phyloP scores from a whole-genome alignment of 2,797 vertebrate species.

The Pangasius djambal region DNA sequence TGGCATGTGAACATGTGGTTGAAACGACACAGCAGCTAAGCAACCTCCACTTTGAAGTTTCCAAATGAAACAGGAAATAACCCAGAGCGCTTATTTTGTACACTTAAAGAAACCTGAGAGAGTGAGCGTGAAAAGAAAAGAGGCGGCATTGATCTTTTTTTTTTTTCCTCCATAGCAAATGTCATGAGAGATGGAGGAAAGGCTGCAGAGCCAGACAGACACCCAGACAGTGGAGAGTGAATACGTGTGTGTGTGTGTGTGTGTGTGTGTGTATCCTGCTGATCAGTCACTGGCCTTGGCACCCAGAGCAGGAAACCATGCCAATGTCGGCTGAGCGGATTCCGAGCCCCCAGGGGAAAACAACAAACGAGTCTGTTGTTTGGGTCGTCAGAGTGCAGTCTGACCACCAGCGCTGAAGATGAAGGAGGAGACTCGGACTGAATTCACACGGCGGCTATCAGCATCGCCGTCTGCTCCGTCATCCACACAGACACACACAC shows the following conservation, averaged over 20 bases:
- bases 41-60: constrained; percentile 27
- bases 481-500: neutral
- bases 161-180: constrained; percentile 31
- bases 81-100: constrained; percentile 20
- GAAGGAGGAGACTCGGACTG: constrained; percentile 48
- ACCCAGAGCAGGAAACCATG: constrained; percentile 50
- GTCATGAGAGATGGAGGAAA: constrained; percentile 49
- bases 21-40: constrained; percentile 18
- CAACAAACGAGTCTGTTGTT: constrained; percentile 62
- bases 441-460: constrained; percentile 42
- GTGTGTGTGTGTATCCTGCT: constrained; percentile 56
- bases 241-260: constrained; percentile 24
- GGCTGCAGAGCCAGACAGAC: constrained; percentile 56
- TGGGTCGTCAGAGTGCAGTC: constrained; percentile 49
- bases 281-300: constrained; percentile 61
- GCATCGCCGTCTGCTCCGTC: constrained; percentile 26
- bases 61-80: constrained; percentile 39
- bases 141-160: constrained; percentile 46
- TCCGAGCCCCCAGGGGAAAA: constrained; percentile 55
- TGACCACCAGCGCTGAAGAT: constrained; percentile 49
- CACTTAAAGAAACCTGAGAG: constrained; percentile 22
- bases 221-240: constrained; percentile 57
- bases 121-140: constrained; percentile 12
- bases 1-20: constrained; percentile 32
- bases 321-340: constrained; percentile 63